A percentile compares a stretch with the other conserved stretches of the same genome.
phyloP scores from a whole-genome alignment of 2,888 invertebrate species.

The Drosophila nigricruria region DNA sequence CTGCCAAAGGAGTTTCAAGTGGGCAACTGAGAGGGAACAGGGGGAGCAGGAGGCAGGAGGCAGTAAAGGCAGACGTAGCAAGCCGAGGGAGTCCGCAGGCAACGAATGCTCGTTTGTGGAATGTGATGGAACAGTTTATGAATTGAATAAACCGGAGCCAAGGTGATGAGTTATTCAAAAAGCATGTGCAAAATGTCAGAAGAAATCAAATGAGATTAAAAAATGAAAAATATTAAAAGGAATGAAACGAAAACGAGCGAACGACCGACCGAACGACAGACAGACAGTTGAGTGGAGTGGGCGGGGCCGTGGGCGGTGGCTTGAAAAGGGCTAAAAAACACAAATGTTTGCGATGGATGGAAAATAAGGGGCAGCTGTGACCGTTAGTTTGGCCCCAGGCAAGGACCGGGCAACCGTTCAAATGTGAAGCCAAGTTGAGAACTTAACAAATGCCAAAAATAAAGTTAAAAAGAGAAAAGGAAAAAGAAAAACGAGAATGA shows the following conservation, averaged over 20 bases:
- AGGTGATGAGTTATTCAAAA: conserved; percentile 77
- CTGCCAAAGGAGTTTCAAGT: conserved; percentile 28
- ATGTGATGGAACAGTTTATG: conserved; percentile 57
- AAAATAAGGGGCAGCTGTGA: conserved; percentile 45
- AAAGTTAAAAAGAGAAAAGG: not conserved
- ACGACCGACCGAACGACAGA: not conserved
- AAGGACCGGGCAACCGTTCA: conserved; percentile 37
- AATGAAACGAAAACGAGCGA: conserved; percentile 20
- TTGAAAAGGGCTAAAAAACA: conserved; percentile 35
- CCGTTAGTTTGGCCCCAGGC: conserved; percentile 38
- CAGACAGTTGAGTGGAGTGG: not conserved
- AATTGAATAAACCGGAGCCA: conserved; percentile 38
- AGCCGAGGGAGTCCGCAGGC: conserved; percentile 60
- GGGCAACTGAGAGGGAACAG: too few species aligned
- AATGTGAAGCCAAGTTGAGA: conserved; percentile 41
- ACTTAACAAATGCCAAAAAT: conserved; percentile 48
- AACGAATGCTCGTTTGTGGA: conserved; percentile 46
- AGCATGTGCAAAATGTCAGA: conserved; percentile 78
- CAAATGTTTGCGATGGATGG: conserved; percentile 19
- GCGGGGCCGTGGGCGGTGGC: conserved; percentile 2
- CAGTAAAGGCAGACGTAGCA: conserved; percentile 38
- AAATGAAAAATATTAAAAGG: conserved; percentile 36
- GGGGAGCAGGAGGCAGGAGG: not conserved
- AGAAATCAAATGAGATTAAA: conserved; percentile 75
- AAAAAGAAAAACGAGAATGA: not conserved